Evolutionary conservation across 1,140 invertebrate genomes (phyloP), one percentile per base, ranked within the genome.

Genomic region (Drosophila watanabei): DNA sequence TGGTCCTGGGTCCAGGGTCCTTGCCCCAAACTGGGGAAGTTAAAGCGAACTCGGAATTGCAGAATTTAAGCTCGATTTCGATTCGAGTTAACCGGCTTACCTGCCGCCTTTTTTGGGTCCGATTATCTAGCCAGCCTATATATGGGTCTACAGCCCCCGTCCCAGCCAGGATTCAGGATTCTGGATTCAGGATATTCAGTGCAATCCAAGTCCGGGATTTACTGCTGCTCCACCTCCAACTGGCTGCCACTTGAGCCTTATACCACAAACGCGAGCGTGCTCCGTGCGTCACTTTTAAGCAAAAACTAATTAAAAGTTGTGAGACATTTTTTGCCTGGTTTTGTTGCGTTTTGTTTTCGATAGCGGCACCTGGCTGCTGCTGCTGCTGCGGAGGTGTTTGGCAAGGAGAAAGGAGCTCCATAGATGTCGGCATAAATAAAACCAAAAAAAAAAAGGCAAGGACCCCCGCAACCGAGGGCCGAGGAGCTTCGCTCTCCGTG

Each of bases 301-400:
- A 91, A 91, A 91, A 91, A 91, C 87, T 91, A 91, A 91, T 91
- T 91, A 91, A 91, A 91, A 91, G 87, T 91, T 91, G 72, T 84
- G 84, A 86, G 87, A 91, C 87, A 87, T 84, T 86, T 90, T 82
- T 80, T 83, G 73, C 68, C 41, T 61, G 37, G 63, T 66, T 63
- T 83, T 82, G 61, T 75, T 81, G 54, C 60, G 70, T 82, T 63
- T 79, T 69, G 76, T 68, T 78, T 85, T 65, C 62, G 72, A 48
- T 72, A 75, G 69, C 57, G 71, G 64, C 82, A 81, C 66, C 82
- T 85, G 82, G 33, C 52, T 37, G 49, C 2, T 49, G 45, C 45
- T 20, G 41, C 41, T 46, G 45, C 45, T 20, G 45, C 45, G 8
- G 46, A 52, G 35, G 39, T 37, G 35, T 59, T 51, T 39, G 45